Conservation (phyloP, 2,113 vertebrate species). For the Mormoops blainvillei region DNA sequence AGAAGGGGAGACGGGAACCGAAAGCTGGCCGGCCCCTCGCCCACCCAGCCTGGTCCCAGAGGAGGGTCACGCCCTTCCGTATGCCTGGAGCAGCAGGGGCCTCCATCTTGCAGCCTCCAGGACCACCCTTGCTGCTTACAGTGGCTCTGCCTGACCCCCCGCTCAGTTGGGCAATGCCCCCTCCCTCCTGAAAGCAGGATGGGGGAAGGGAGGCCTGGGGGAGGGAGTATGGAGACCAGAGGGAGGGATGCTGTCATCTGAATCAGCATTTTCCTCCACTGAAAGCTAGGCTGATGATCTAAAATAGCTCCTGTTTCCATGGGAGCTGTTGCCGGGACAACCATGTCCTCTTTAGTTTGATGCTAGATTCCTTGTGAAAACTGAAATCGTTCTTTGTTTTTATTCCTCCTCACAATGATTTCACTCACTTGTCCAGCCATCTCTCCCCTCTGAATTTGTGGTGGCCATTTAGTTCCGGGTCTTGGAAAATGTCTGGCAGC, state of each 20-base stretch:
- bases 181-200: neutral
- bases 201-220: neutral
- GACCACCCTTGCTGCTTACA: neutral
- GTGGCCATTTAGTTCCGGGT: neutral
- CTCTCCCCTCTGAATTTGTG: neutral
- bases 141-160: neutral
- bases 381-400: slow-evolving; percentile 35
- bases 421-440: neutral
- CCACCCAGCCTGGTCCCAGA: neutral
- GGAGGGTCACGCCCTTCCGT: neutral
- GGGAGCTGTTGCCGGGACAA: slow-evolving; percentile 72
- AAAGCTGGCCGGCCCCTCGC: neutral
- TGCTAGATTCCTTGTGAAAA: slow-evolving; percentile 70
- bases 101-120: neutral
- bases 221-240: neutral
- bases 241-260: slow-evolving; percentile 52
- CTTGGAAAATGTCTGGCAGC: neutral
- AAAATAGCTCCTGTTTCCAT: slow-evolving; percentile 76
- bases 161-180: neutral
- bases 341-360: slow-evolving; percentile 65
- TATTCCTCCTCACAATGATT: neutral
- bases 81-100: neutral
- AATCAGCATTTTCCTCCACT: slow-evolving; percentile 66
- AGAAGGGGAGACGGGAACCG: neutral
- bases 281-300: slow-evolving; percentile 53